Evolutionary conservation across 1,140 invertebrate genomes (phyloP).

Genomic region (Arctopsyche grandis): DNA sequence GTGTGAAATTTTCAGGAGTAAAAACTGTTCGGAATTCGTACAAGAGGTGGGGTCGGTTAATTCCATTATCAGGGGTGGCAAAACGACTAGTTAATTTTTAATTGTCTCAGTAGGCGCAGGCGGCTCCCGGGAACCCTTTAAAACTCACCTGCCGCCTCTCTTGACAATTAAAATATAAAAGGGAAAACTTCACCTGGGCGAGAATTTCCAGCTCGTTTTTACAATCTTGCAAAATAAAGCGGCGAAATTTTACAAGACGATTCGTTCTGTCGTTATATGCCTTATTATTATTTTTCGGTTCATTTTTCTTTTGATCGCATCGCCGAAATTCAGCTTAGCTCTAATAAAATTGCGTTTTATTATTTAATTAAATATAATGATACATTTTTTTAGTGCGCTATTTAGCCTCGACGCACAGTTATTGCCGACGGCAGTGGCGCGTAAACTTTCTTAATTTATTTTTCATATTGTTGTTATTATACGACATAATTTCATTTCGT

Average conservation of each 20-base stretch:
- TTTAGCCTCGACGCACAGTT: not conserved
- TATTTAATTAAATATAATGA: too few species aligned
- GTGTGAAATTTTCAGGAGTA: too few species aligned
- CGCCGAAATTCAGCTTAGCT: too few species aligned
- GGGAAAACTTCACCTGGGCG: not conserved
- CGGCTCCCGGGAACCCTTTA: not conserved
- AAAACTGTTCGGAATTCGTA: slow-evolving; percentile 3
- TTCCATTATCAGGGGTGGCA: slow-evolving; percentile 29
- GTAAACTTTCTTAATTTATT: not conserved
- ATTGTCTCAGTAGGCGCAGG: not conserved
- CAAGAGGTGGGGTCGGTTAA: slow-evolving; percentile 16
- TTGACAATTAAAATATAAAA: slow-evolving; percentile 27
- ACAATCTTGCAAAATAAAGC: too few species aligned
- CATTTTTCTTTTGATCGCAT: too few species aligned
- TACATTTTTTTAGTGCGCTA: too few species aligned
- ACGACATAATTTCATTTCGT: not conserved
- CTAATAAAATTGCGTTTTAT: too few species aligned
- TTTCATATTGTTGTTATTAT: not conserved
- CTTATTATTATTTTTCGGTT: too few species aligned
- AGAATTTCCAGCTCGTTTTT: not conserved
- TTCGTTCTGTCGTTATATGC: too few species aligned
- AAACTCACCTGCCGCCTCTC: slow-evolving; percentile 32
- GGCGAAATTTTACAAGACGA: too few species aligned
- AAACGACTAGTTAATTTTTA: slow-evolving; percentile 37
- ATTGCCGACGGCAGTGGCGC: not conserved